Evolutionary conservation across 2,113 vertebrate species (phyloP).

Genomic region (Dromaius novaehollandiae): DNA sequence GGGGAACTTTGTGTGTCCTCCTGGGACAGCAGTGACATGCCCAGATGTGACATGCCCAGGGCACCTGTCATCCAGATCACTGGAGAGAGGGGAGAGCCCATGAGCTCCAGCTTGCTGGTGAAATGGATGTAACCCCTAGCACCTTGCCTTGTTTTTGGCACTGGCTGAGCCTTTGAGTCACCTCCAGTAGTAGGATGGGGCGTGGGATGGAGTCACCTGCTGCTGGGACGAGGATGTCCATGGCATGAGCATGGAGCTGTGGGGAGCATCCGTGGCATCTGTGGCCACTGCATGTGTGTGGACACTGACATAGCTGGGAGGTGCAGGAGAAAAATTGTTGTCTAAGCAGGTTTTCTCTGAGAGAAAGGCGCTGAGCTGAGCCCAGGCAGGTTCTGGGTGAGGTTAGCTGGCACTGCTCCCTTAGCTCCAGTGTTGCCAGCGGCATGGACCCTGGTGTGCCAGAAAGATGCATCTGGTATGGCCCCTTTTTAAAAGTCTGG

Average conservation of each 20-base stretch:
- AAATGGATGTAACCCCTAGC: not conserved
- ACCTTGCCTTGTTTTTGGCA: not conserved
- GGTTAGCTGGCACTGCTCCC: accelerated
- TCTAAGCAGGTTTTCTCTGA: not conserved
- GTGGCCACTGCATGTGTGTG: not conserved
- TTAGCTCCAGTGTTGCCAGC: not conserved
- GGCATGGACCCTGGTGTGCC: not conserved
- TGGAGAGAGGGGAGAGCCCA: not conserved
- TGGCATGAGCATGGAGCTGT: not conserved
- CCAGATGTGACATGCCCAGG: not conserved
- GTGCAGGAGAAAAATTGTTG: not conserved
- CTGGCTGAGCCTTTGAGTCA: not conserved
- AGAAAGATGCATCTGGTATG: not conserved
- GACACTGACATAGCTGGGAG: not conserved
- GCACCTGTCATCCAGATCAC: not conserved
- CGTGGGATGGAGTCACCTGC: not conserved
- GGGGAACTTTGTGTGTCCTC: not conserved
- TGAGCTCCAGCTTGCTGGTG: not conserved
- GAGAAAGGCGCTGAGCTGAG: not conserved
- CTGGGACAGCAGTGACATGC: not conserved
- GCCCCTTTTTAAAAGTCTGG: not conserved
- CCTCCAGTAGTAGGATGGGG: not conserved
- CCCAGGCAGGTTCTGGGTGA: not conserved
- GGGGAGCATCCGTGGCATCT: accelerated
- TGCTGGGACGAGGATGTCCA: too few species aligned